Percentiles rank a stretch among this genome's conserved stretches.
Conservation (phyloP, 2,888 invertebrate species). For the Diogma glabrata region DNA sequence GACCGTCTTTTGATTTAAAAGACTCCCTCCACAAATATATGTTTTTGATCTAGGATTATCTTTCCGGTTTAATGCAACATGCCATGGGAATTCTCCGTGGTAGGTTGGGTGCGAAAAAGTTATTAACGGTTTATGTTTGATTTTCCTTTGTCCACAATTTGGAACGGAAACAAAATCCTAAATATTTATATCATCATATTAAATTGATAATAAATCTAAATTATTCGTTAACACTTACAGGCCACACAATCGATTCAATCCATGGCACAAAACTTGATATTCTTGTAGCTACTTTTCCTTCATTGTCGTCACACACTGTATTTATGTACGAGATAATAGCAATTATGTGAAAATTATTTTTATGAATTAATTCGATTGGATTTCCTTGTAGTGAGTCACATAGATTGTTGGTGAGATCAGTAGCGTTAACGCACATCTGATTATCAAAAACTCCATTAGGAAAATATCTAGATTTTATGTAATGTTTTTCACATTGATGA, state of each 20-base stretch:
- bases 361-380: not conserved
- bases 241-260: constrained; percentile 3
- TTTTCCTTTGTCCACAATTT: constrained; percentile 4
- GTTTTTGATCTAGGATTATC: not conserved
- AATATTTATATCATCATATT: too few species aligned
- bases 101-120: constrained; percentile 30
- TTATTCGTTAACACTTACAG: too few species aligned
- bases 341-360: constrained; percentile 3
- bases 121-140: constrained; percentile 23
- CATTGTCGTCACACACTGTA: not conserved
- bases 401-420: not conserved
- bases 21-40: constrained; percentile 33
- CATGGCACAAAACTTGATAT: constrained; percentile 8
- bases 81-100: constrained; percentile 38
- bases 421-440: constrained; percentile 1
- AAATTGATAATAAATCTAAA: too few species aligned
- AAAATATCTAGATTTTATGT: not conserved
- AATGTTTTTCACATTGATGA: not conserved
- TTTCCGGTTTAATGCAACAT: constrained; percentile 26
- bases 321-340: not conserved
- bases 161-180: not conserved
- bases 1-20: constrained; percentile 29
- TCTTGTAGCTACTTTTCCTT: not conserved
- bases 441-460: constrained; percentile 1
- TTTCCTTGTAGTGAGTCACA: not conserved